A percentile compares a stretch with the other conserved stretches of the same genome.
These are phyloP conservation scores for Quiscalus mexicanus DNA, from an alignment of 2,113 vertebrate genomes.

Conservation along the genomic window DNA sequence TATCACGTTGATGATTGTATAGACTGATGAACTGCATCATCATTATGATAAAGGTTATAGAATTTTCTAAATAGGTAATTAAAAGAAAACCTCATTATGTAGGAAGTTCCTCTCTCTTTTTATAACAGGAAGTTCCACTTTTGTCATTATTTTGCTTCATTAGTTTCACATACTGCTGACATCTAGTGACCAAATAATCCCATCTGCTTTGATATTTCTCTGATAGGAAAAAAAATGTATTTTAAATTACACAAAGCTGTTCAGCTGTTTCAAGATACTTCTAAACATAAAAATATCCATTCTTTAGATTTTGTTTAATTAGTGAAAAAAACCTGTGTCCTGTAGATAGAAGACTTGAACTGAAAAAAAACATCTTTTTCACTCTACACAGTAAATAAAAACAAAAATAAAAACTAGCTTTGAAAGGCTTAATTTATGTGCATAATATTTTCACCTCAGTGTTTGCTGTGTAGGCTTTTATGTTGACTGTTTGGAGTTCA, in stretches of 20 bases:
- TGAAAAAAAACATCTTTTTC: not conserved
- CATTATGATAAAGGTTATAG: not conserved
- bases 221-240: not conserved
- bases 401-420: not conserved
- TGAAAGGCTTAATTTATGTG: not conserved
- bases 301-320: not conserved
- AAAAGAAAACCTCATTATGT: not conserved
- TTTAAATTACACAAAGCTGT: not conserved
- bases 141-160: not conserved
- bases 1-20: not conserved
- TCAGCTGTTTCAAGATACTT: not conserved
- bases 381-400: not conserved
- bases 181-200: conserved; percentile 19
- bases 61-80: not conserved
- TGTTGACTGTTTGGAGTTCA: not conserved
- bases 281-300: not conserved
- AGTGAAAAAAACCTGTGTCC: not conserved
- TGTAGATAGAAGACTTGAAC: not conserved
- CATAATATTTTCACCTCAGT: not conserved
- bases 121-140: not conserved
- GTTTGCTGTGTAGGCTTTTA: not conserved
- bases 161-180: conserved; percentile 19
- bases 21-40: not conserved
- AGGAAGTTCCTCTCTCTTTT: not conserved
- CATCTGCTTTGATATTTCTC: not conserved